phyloP scores from a whole-genome alignment of 2,113 vertebrate genomes.

The Mustela nigripes region DNA sequence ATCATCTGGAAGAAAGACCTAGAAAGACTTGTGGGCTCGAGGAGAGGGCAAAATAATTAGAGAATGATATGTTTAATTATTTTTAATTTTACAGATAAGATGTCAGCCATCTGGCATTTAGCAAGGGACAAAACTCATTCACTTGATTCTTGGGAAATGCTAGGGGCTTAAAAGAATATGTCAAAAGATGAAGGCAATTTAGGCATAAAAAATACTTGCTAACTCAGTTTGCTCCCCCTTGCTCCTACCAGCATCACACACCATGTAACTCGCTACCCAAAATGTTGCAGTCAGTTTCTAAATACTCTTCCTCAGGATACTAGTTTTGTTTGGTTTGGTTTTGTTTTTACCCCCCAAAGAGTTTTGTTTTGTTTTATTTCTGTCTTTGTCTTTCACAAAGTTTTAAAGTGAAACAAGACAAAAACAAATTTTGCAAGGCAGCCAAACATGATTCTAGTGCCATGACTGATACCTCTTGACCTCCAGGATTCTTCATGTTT shows the following conservation, averaged over 20 bases:
- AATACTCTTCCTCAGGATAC: not conserved
- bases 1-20: not conserved
- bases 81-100: conserved; percentile 70
- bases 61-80: conserved; percentile 67
- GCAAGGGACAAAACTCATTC: conserved; percentile 42
- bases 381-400: not conserved
- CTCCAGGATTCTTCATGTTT: not conserved
- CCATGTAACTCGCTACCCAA: not conserved
- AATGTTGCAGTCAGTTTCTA: not conserved
- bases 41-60: conserved; percentile 53
- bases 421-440: not conserved
- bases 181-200: not conserved
- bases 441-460: not conserved
- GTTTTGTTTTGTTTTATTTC: not conserved
- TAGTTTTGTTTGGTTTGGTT: not conserved
- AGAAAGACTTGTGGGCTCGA: conserved; percentile 62
- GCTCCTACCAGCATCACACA: not conserved
- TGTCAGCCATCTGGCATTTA: conserved; percentile 77
- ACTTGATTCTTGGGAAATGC: conserved; percentile 63
- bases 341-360: not conserved
- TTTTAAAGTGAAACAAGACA: not conserved
- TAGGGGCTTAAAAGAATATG: conserved; percentile 62
- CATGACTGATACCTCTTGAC: not conserved
- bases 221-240: not conserved
- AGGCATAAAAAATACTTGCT: not conserved